phyloP scores from a whole-genome alignment of 2,113 vertebrate genomes.

The Empidonax traillii region DNA sequence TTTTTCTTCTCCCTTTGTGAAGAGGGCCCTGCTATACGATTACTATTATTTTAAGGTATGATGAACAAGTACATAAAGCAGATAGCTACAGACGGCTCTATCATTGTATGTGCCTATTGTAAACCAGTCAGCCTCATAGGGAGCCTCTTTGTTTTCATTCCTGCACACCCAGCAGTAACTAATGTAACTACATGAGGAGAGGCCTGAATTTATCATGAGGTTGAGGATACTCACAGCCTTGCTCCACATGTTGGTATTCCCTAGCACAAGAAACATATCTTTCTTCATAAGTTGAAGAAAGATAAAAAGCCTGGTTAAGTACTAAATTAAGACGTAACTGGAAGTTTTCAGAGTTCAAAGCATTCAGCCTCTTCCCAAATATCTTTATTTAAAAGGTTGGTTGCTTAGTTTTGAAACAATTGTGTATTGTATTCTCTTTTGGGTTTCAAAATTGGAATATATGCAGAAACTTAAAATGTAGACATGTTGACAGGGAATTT shows the following conservation, averaged over 20 bases:
- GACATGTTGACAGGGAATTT: background rate
- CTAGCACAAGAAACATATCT: background rate
- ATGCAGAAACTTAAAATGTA: background rate
- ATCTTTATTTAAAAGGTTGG: background rate
- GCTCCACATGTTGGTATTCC: background rate
- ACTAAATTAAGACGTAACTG: background rate
- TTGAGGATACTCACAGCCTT: background rate
- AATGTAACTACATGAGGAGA: background rate
- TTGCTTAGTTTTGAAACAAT: background rate
- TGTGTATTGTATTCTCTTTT: background rate
- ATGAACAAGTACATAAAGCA: background rate
- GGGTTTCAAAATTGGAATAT: constrained; percentile 2
- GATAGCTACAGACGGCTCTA: background rate
- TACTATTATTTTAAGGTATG: background rate
- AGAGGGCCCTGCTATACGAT: background rate
- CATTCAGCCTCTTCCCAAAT: background rate
- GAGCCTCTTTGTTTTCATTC: background rate
- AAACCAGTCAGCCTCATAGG: background rate
- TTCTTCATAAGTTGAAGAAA: background rate
- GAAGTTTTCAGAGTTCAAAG: background rate
- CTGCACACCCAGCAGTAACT: background rate
- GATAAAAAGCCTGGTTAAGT: background rate
- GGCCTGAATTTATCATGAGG: background rate
- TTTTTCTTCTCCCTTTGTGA: background rate
- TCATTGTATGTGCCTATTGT: background rate